A percentile compares a stretch with the other conserved stretches of the same genome.
phyloP scores from a whole-genome alignment of 2,797 vertebrate species.

The Galago senegalensis region DNA sequence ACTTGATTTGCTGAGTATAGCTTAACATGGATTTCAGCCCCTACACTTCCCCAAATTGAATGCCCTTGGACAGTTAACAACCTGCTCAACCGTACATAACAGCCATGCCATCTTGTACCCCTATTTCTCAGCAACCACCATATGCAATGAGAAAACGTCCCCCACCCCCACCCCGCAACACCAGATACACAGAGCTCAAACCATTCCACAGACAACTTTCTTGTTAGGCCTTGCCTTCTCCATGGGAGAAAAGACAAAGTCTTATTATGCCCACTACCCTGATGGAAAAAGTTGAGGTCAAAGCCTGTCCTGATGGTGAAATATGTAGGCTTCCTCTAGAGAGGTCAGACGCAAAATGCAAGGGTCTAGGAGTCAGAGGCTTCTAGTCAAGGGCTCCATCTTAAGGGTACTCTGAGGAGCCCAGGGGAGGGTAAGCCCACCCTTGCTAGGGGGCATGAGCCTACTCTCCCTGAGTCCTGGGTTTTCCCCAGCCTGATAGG shows the following conservation, averaged over 20 bases:
- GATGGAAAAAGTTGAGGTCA: constrained; percentile 46
- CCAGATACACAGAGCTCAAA: neutral
- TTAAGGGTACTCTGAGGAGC: neutral
- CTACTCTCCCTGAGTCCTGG: neutral
- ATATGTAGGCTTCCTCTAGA: constrained; percentile 2
- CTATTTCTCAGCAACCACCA: neutral
- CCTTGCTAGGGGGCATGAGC: neutral
- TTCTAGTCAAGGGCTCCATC: neutral
- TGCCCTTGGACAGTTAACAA: neutral
- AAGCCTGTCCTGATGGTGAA: neutral
- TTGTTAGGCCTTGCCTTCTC: neutral
- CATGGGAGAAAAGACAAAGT: neutral
- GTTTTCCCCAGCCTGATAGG: neutral
- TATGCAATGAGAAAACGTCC: neutral
- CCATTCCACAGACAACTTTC: neutral
- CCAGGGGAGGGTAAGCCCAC: neutral
- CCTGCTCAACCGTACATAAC: neutral
- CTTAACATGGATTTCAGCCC: neutral
- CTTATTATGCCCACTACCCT: neutral
- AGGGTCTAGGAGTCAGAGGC: neutral
- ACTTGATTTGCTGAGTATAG: neutral
- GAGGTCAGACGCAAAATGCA: neutral
- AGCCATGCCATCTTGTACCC: neutral
- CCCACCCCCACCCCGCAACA: neutral
- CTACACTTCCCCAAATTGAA: neutral